Evolutionary conservation across 64 coral and sea anemone species (phyloP), one percentile per base, ranked within the genome.

Genomic region (Trachythela sp.): DNA sequence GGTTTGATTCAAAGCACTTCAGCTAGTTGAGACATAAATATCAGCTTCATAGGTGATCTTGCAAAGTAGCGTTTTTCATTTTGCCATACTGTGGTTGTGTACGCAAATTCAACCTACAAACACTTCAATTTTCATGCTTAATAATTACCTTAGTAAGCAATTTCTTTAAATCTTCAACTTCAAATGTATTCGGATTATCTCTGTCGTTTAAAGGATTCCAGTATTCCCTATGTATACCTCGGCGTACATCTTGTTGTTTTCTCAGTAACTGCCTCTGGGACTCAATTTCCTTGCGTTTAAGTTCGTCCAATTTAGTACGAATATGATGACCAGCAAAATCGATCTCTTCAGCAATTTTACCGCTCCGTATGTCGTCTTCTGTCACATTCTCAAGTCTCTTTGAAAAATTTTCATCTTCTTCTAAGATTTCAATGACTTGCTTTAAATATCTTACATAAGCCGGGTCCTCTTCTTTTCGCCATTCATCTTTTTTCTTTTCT

Each of bases 131-230:
- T 8, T 64, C 56, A 64, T n/a, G 6, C 56, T 24, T 20, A 1
- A 64, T 64, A 64, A 24, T 90, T 90, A 99, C 96, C 93, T 99
- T 99, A 51, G 70, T 40, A 0, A 99, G 54, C 30, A 99, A 90
- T 64, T 92, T 93, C 36, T 89, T 99, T 48, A 99, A 99, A 91
- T 99, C 96, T 2, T 91, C 93, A 4, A 94, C 88, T 34, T 94
- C 96, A 91, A 99, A 99, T 84, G 94, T 95, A 90, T 99, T 92
- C 13, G 96, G 96, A 89, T 99, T 99, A 0, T 99, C 96, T 15
- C 94, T 94, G 76, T 99, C 96, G 87, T 95, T 95, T 58, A 99
- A n/a, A 15, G 96, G 96, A 83, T 99, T 94, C 96, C 96, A 99
- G 49, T 88, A 45, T 77, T 99, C 96, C 14, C 96, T 56, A 89